These are phyloP conservation scores for Chrysolina oricalcia DNA, from an alignment of 2,888 invertebrate species.

Conservation along the genomic window DNA sequence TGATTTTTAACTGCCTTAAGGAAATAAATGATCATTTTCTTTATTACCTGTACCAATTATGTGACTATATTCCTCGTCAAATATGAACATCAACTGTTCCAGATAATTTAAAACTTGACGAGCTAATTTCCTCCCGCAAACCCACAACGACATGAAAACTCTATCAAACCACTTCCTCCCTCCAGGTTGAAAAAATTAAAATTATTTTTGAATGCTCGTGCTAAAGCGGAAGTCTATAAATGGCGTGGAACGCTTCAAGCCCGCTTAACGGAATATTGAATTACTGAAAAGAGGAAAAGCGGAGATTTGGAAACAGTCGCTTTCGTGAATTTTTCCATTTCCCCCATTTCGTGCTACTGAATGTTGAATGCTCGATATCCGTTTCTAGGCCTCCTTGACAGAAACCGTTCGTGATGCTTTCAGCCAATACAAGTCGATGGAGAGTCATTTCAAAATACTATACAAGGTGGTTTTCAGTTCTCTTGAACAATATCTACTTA, in stretches of 20 bases:
- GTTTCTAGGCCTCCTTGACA: not conserved
- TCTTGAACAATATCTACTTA: too few species aligned
- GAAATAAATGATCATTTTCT: too few species aligned
- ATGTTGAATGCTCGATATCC: conserved; percentile 15
- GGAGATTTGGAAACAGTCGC: conserved; percentile 41
- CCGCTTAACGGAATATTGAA: conserved; percentile 38
- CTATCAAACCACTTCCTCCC: not conserved
- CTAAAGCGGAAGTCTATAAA: conserved; percentile 39
- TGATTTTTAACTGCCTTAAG: too few species aligned
- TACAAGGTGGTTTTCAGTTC: not conserved
- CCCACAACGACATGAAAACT: not conserved
- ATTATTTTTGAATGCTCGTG: not conserved
- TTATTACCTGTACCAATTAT: too few species aligned
- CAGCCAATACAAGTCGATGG: not conserved
- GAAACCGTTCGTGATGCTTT: not conserved
- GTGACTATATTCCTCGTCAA: too few species aligned
- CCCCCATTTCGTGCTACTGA: conserved; percentile 20
- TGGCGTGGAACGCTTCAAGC: conserved; percentile 32
- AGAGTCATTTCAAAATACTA: not conserved
- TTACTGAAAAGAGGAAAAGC: conserved; percentile 34
- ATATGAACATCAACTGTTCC: too few species aligned
- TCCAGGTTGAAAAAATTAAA: not conserved
- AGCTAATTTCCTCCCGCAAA: not conserved
- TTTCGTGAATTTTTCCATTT: conserved; percentile 41
- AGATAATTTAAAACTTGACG: too few species aligned